These are phyloP conservation scores for Discoglossus pictus DNA, from an alignment of 2,797 vertebrate species.

Conservation along the genomic window DNA sequence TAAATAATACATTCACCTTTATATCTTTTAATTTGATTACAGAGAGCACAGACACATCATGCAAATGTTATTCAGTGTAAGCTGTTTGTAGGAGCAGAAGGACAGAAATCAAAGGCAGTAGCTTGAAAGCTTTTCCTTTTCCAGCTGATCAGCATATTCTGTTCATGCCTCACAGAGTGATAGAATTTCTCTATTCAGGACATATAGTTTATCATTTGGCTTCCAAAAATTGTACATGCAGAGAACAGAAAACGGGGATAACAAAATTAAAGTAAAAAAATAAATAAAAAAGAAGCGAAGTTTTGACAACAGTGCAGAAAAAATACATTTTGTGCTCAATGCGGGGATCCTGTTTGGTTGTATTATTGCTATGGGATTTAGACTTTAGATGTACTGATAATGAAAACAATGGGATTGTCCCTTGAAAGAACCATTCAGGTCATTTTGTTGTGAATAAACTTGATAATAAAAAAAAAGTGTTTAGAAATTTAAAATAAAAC, in stretches of 20 bases:
- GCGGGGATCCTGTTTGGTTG: no score
- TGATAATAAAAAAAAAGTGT: no score
- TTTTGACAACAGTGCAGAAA: no score
- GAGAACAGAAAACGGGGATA: slow-evolving; percentile 18
- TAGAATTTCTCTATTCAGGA: slow-evolving; percentile 31
- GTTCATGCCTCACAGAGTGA: slow-evolving; percentile 52
- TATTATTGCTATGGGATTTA: no score
- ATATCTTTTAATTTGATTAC: slow-evolving; percentile 58
- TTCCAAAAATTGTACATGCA: slow-evolving; percentile 37
- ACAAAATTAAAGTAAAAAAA: no score
- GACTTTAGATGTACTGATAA: no score
- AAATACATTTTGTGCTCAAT: no score
- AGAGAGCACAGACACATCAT: slow-evolving; percentile 49
- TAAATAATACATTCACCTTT: slow-evolving; percentile 54
- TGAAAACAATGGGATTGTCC: no score
- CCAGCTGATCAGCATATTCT: slow-evolving; percentile 56
- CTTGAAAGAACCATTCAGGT: no score
- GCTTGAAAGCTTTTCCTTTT: slow-evolving; percentile 54
- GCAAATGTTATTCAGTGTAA: slow-evolving; percentile 56
- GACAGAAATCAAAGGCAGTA: slow-evolving; percentile 55
- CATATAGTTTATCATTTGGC: slow-evolving; percentile 53
- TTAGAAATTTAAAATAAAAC: no score
- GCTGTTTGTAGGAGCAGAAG: slow-evolving; percentile 52
- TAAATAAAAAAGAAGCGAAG: no score
- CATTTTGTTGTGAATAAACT: no score